A percentile compares a stretch with the other conserved stretches of the same genome.
Evolutionary conservation across 1,140 invertebrate species (phyloP).

Genomic region (Radopholus similis): DNA sequence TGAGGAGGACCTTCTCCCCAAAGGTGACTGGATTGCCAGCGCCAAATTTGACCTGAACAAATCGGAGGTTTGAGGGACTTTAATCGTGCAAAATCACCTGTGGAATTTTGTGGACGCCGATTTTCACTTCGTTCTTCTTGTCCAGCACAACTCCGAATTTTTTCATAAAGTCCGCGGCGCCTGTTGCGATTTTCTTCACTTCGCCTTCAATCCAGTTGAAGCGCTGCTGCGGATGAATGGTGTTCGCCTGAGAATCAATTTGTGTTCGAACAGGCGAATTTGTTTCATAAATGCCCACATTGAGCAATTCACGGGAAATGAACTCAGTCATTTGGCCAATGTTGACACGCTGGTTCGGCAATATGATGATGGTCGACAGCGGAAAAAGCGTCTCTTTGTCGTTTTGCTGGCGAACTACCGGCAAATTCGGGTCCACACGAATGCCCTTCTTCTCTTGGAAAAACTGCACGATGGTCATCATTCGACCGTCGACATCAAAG

Average conservation of each 20-base stretch:
- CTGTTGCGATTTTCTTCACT: slow-evolving; percentile 11
- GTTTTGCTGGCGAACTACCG: slow-evolving; percentile 15
- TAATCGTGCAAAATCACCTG: not conserved
- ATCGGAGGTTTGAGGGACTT: too few relatives aligned
- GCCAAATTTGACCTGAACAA: slow-evolving; percentile 11
- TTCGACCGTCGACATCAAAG: slow-evolving; percentile 13
- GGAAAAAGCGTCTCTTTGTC: slow-evolving; percentile 12
- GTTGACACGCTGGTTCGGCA: slow-evolving; percentile 23
- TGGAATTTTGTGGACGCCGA: not conserved
- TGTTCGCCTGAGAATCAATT: slow-evolving; percentile 10
- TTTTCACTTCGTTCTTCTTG: slow-evolving; percentile 9
- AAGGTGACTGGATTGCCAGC: not conserved
- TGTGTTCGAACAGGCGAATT: not conserved
- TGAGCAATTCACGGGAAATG: slow-evolving; percentile 20
- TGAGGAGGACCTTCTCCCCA: not conserved
- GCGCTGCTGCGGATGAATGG: slow-evolving; percentile 1
- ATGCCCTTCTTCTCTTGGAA: slow-evolving; percentile 13
- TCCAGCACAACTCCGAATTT: slow-evolving; percentile 13
- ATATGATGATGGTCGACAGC: not conserved
- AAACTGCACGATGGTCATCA: slow-evolving; percentile 15
- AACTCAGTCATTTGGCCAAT: slow-evolving; percentile 22
- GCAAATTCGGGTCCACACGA: slow-evolving; percentile 4
- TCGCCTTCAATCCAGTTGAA: not conserved
- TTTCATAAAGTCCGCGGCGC: not conserved
- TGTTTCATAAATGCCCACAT: too few relatives aligned